Conservation (phyloP, 2,888 invertebrate genomes). For the Drosophila conformis region DNA sequence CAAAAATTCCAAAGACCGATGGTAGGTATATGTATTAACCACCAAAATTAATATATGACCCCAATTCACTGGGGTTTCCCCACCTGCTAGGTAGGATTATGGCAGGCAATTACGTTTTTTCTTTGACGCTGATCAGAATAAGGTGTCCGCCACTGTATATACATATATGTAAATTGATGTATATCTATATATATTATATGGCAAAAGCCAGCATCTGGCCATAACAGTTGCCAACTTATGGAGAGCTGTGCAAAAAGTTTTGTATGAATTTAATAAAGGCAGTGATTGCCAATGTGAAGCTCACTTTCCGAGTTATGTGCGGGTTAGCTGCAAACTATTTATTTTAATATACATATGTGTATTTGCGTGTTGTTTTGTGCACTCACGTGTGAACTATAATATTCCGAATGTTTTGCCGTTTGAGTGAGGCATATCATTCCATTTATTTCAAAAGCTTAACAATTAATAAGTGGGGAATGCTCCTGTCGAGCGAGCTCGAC, state of each 20-base stretch:
- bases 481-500: background rate
- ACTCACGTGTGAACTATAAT: conserved; percentile 12
- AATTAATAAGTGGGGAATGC: background rate
- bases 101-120: too few species aligned
- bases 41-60: too few species aligned
- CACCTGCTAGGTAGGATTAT: too few species aligned
- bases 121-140: too few species aligned
- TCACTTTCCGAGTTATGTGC: conserved; percentile 16
- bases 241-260: conserved; percentile 55
- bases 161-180: conserved; percentile 1
- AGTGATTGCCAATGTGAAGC: conserved; percentile 51
- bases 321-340: conserved; percentile 25
- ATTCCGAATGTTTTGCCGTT: background rate
- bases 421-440: background rate
- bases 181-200: conserved; percentile 19
- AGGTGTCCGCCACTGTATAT: too few species aligned
- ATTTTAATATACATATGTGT: background rate
- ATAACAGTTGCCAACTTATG: conserved; percentile 70
- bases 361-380: conserved; percentile 4
- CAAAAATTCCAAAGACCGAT: too few species aligned
- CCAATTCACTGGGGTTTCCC: too few species aligned
- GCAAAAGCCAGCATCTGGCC: conserved; percentile 43
- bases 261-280: conserved; percentile 53
- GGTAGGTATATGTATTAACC: too few species aligned
- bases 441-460: background rate